Percentiles rank a stretch among this genome's conserved stretches.
Evolutionary conservation across 2,888 invertebrate genomes (phyloP).

Genomic region (Danaus chrysippus): DNA sequence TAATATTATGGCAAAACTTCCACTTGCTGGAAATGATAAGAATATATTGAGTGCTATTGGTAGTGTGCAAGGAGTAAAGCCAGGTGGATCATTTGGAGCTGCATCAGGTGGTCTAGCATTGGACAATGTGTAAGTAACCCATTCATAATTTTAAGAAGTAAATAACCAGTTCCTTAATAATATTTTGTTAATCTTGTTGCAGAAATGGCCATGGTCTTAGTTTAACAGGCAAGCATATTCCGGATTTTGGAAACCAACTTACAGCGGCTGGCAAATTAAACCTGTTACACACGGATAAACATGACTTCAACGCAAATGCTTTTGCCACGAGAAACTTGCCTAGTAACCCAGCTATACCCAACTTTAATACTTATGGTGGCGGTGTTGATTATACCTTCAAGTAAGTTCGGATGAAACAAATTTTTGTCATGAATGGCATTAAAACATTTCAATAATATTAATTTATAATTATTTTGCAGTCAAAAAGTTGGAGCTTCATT

Average conservation of each 20-base stretch:
- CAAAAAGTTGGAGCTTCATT: slow-evolving; percentile 43
- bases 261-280: slow-evolving; percentile 45
- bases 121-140: slow-evolving; percentile 43
- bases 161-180: background rate
- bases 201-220: slow-evolving; percentile 42
- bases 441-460: background rate
- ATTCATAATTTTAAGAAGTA: slow-evolving; percentile 1
- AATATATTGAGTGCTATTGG: slow-evolving; percentile 37
- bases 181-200: slow-evolving; percentile 13
- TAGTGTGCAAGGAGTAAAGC: slow-evolving; percentile 28
- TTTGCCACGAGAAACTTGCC: slow-evolving; percentile 44
- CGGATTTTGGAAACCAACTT: slow-evolving; percentile 42
- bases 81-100: slow-evolving; percentile 33
- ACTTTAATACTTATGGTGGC: slow-evolving; percentile 43
- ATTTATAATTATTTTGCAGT: slow-evolving; percentile 32
- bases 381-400: slow-evolving; percentile 43
- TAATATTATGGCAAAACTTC: slow-evolving; percentile 35
- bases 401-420: slow-evolving; percentile 33
- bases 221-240: slow-evolving; percentile 41
- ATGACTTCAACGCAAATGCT: slow-evolving; percentile 42
- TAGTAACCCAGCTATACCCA: slow-evolving; percentile 36
- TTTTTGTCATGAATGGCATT: background rate
- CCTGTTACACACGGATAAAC: slow-evolving; percentile 41
- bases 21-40: slow-evolving; percentile 32
- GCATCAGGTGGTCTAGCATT: slow-evolving; percentile 40